Percentiles rank a stretch among this genome's conserved stretches.
These are phyloP conservation scores for Trachops cirrhosus DNA, from an alignment of 2,797 vertebrate genomes.

Conservation along the genomic window DNA sequence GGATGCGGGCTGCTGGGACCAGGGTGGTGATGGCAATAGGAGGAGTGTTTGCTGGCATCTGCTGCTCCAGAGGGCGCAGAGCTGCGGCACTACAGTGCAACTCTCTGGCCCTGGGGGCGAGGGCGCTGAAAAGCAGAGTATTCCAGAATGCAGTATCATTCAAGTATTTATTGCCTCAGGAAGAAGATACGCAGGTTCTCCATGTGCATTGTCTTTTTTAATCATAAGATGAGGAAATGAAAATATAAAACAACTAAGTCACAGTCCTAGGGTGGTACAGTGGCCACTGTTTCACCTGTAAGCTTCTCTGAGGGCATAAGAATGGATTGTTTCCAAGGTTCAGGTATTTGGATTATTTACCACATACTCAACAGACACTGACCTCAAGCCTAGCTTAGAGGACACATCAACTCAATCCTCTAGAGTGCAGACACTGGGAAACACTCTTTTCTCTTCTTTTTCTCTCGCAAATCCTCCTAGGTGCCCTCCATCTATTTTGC, in stretches of 20 bases:
- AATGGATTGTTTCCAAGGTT: not conserved
- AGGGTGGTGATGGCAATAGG: fast-evolving
- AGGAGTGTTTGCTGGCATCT: too few relatives aligned
- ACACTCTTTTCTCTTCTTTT: not conserved
- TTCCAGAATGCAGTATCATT: not conserved
- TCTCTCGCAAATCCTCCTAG: not conserved
- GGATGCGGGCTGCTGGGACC: not conserved
- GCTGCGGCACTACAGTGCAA: not conserved
- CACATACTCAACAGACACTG: not conserved
- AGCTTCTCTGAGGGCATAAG: not conserved
- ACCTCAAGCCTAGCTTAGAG: not conserved
- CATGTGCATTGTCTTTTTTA: not conserved
- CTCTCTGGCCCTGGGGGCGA: fast-evolving
- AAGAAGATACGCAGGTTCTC: not conserved
- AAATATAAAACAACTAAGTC: not conserved
- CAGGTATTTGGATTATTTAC: not conserved
- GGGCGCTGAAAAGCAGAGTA: not conserved
- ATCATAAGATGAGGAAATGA: not conserved
- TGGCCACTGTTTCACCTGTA: not conserved
- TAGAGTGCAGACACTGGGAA: not conserved
- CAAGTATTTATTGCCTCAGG: not conserved
- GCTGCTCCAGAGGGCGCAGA: not conserved
- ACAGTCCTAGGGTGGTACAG: not conserved
- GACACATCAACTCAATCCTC: not conserved
- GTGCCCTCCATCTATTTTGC: not conserved